Conservation (phyloP, 2,888 invertebrate genomes). For the Philonicus albiceps region DNA sequence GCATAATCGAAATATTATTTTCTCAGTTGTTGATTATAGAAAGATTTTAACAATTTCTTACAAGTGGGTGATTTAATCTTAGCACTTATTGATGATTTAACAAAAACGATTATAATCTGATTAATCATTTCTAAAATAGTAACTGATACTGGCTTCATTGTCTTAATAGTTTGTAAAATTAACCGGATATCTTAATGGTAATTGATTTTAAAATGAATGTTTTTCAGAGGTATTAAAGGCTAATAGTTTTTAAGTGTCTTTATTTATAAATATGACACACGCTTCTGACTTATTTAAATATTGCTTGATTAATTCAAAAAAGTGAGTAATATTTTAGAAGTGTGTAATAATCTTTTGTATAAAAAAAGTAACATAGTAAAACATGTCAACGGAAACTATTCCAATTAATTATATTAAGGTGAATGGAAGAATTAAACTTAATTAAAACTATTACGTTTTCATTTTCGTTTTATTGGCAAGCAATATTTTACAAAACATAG, state of each 20-base stretch:
- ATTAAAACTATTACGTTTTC: too few species aligned
- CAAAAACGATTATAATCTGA: background rate
- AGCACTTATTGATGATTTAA: background rate
- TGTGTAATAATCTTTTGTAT: too few species aligned
- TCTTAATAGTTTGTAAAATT: background rate
- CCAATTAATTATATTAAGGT: too few species aligned
- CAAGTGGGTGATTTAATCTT: background rate
- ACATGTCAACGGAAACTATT: too few species aligned
- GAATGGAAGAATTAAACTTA: too few species aligned
- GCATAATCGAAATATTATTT: background rate
- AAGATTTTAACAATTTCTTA: background rate
- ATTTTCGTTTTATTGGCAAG: too few species aligned
- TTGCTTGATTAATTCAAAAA: too few species aligned
- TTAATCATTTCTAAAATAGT: background rate
- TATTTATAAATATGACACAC: too few species aligned
- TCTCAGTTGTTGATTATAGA: background rate
- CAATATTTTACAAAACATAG: too few species aligned
- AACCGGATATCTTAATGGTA: background rate
- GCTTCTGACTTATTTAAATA: too few species aligned
- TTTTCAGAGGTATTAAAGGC: background rate
- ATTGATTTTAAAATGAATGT: background rate
- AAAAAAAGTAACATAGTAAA: too few species aligned
- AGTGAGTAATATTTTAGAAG: too few species aligned
- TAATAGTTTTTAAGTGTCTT: background rate
- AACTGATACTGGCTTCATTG: background rate